Evolutionary conservation across 2,888 invertebrate genomes (phyloP).

Genomic region (Selenia dentaria): DNA sequence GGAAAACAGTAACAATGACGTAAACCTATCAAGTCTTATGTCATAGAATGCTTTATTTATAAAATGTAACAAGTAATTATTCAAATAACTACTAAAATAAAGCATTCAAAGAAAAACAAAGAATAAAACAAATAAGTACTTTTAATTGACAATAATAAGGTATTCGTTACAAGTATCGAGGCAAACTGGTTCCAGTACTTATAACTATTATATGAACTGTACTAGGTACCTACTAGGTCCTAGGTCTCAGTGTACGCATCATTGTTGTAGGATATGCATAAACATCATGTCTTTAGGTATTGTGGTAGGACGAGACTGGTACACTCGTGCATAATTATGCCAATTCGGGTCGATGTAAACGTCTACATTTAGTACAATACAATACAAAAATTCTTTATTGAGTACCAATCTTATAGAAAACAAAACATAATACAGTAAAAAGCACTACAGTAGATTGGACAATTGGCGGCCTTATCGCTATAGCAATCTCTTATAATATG

Average conservation of each 20-base stretch:
- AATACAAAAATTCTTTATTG: no score
- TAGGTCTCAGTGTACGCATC: conserved; percentile 33
- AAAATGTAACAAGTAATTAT: no score
- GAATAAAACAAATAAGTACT: conserved; percentile 41
- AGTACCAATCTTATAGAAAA: no score
- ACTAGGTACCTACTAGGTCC: conserved; percentile 11
- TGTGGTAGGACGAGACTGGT: conserved; percentile 25
- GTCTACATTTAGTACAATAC: neutral
- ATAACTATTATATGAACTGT: conserved; percentile 20
- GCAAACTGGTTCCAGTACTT: conserved; percentile 44
- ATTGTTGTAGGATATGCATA: conserved; percentile 31
- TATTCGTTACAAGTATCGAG: conserved; percentile 60
- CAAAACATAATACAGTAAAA: no score
- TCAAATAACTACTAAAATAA: no score
- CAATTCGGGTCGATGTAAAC: neutral
- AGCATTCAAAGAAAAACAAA: conserved; percentile 10
- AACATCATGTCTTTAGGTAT: conserved; percentile 10
- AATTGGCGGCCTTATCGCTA: no score
- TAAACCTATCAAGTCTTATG: no score
- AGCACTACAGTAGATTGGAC: no score
- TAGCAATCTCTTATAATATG: no score
- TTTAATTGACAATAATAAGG: conserved; percentile 57
- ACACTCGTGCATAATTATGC: conserved; percentile 5
- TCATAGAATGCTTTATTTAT: no score
- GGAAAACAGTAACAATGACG: neutral